These are phyloP conservation scores for Cantharis flavilabris DNA, from an alignment of 2,888 invertebrate genomes.

Conservation along the genomic window DNA sequence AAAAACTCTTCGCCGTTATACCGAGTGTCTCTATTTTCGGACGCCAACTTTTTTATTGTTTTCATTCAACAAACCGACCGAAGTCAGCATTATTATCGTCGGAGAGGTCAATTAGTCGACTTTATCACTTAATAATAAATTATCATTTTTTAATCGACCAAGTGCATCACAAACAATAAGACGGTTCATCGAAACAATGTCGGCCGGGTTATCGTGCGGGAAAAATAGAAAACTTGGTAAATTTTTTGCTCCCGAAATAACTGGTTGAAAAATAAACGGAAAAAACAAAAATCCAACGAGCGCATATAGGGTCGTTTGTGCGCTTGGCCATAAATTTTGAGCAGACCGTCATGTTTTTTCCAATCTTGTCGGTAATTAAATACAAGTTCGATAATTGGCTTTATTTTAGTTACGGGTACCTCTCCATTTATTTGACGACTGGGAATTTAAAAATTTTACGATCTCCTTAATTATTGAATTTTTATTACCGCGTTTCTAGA, in stretches of 20 bases:
- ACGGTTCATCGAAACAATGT: neutral
- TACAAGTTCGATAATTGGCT: constrained; percentile 29
- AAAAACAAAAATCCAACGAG: neutral
- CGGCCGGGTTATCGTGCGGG: neutral
- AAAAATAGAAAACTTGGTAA: neutral
- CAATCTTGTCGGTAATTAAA: constrained; percentile 27
- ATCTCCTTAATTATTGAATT: constrained; percentile 35
- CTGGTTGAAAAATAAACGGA: neutral
- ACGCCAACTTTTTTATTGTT: constrained; percentile 8
- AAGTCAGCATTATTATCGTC: neutral
- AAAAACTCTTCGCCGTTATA: constrained; percentile 28
- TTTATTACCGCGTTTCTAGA: constrained; percentile 37
- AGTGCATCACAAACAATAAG: neutral
- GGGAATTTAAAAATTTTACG: constrained; percentile 31
- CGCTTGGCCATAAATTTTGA: constrained; percentile 24
- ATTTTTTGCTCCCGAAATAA: neutral
- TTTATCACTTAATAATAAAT: neutral
- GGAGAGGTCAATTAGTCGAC: neutral
- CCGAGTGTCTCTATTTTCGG: constrained; percentile 45
- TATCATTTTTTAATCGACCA: neutral
- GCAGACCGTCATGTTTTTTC: constrained; percentile 23
- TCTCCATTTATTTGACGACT: constrained; percentile 23
- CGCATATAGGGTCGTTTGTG: neutral
- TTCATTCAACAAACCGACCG: neutral
- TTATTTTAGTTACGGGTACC: constrained; percentile 20